These are phyloP conservation scores for Hedychridium roseum DNA, from an alignment of 2,888 invertebrate species.

Conservation along the genomic window DNA sequence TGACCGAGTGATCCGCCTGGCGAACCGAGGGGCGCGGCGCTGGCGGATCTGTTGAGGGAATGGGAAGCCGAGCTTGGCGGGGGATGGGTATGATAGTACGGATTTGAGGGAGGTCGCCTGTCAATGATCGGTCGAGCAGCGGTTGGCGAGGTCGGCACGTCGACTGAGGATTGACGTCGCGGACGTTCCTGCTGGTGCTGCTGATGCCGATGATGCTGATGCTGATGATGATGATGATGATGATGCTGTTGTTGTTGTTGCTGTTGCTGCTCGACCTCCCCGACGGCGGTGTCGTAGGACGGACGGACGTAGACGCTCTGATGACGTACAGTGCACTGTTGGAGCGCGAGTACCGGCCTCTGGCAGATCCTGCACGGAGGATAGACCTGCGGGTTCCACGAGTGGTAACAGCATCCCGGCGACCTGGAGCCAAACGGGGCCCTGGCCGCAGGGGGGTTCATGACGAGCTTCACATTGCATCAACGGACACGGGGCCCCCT, in stretches of 20 bases:
- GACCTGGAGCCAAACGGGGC: conserved; percentile 60
- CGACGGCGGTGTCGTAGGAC: conserved; percentile 38
- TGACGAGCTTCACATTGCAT: conserved; percentile 61
- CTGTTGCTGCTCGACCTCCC: conserved; percentile 21
- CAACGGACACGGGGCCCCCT: conserved; percentile 13
- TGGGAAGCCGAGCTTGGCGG: conserved; percentile 40
- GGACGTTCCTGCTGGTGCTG: not conserved
- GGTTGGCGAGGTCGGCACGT: too few relatives aligned
- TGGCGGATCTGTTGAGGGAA: conserved; percentile 44
- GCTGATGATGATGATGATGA: conserved; percentile 20
- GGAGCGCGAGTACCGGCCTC: conserved; percentile 51
- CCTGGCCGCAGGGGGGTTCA: conserved; percentile 63
- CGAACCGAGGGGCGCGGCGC: conserved; percentile 43
- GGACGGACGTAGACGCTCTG: conserved; percentile 31
- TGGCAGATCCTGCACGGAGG: conserved; percentile 55
- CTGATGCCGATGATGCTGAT: conserved; percentile 19
- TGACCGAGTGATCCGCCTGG: conserved; percentile 48
- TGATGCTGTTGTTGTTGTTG: conserved; percentile 24
- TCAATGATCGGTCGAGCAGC: conserved; percentile 32
- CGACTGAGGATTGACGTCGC: too few relatives aligned
- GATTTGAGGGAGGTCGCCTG: conserved; percentile 35
- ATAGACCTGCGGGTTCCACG: conserved; percentile 55
- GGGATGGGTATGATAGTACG: conserved; percentile 40
- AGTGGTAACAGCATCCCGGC: conserved; percentile 62
- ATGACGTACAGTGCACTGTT: conserved; percentile 35